phyloP scores from a whole-genome alignment of 2,888 invertebrate species.

The Gryllus longicercus region DNA sequence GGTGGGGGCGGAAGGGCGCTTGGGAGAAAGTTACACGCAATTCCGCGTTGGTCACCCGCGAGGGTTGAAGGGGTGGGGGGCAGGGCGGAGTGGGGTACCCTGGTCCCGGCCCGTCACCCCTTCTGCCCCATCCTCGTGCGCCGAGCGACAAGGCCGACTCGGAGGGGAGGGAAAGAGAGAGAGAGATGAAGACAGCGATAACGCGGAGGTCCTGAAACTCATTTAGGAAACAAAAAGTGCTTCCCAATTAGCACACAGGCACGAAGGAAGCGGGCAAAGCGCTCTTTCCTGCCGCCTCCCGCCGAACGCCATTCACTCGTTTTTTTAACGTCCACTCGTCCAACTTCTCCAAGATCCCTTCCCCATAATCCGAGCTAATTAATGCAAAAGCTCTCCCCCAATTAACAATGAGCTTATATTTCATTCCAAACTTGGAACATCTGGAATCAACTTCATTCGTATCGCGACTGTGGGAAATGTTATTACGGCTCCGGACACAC shows the following conservation, averaged over 20 bases:
- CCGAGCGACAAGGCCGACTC: no score
- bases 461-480: neutral
- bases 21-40: no score
- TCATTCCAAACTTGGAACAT: constrained; percentile 17
- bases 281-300: neutral
- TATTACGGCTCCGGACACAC: neutral
- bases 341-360: neutral
- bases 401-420: constrained; percentile 17
- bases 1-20: no score
- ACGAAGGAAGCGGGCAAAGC: constrained; percentile 5
- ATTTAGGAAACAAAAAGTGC: constrained; percentile 6
- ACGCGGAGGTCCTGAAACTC: neutral
- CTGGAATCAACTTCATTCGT: constrained; percentile 2
- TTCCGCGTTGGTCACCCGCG: no score
- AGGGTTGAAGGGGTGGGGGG: no score
- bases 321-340: neutral
- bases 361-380: constrained; percentile 17
- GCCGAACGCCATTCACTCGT: neutral
- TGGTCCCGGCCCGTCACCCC: no score
- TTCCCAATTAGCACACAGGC: neutral
- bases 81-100: no score
- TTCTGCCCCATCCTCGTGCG: no score
- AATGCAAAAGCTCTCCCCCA: constrained; percentile 11
- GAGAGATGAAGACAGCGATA: neutral
- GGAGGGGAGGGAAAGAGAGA: no score